Percentiles rank a stretch among this genome's conserved stretches.
Conservation (phyloP, 2,113 vertebrate genomes). For the Proterorhinus semilunaris region DNA sequence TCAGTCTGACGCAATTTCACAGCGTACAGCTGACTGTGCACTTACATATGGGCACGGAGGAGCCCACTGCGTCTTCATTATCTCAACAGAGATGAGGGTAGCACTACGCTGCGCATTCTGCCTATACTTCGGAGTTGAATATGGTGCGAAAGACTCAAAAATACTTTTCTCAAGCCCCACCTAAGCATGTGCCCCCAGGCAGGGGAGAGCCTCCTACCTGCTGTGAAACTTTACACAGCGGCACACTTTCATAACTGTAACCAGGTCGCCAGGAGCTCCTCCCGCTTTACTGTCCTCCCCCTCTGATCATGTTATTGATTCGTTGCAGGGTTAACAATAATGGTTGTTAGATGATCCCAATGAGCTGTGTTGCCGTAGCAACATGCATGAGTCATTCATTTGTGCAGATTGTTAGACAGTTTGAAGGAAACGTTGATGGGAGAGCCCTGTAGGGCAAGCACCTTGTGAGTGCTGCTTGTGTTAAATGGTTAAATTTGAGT, state of each 20-base stretch:
- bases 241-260: constrained; percentile 50
- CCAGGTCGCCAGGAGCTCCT: constrained; percentile 35
- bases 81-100: not conserved
- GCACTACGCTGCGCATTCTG: constrained; percentile 11
- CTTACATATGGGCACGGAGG: constrained; percentile 24
- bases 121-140: constrained; percentile 19
- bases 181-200: constrained; percentile 68
- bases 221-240: constrained; percentile 29
- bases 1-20: constrained; percentile 47
- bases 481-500: constrained; percentile 10
- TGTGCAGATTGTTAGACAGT: constrained; percentile 57
- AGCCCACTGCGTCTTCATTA: constrained; percentile 20
- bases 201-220: constrained; percentile 73
- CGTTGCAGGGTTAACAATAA: constrained; percentile 59
- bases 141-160: constrained; percentile 50
- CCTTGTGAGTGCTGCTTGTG: constrained; percentile 31
- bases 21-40: constrained; percentile 63
- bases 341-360: constrained; percentile 64
- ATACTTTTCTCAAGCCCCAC: constrained; percentile 76
- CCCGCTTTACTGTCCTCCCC: constrained; percentile 8
- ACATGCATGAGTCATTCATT: constrained; percentile 68
- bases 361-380: constrained; percentile 66
- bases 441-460: constrained; percentile 46
- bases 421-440: constrained; percentile 37
- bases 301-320: constrained; percentile 64